phyloP scores from a whole-genome alignment of 2,797 vertebrate genomes.

The Lacerta viridis region DNA sequence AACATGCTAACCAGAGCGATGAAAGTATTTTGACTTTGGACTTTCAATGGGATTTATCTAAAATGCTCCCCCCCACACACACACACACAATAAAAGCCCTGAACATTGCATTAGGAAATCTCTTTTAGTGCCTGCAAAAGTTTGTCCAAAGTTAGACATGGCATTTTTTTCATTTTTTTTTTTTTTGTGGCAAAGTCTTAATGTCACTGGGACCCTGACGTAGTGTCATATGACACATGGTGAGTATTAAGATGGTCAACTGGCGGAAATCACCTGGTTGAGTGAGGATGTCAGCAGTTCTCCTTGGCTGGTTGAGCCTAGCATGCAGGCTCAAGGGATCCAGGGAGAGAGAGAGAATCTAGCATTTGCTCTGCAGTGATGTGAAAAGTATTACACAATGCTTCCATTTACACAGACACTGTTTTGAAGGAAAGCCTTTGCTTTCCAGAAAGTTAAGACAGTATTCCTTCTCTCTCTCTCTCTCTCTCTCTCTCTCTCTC shows the following conservation, averaged over 20 bases:
- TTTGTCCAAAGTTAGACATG: constrained; percentile 54
- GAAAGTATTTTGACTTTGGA: constrained; percentile 59
- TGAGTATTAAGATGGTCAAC: background rate
- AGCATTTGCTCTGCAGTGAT: background rate
- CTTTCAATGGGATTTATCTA: constrained; percentile 38
- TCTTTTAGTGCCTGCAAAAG: constrained; percentile 63
- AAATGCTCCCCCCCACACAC: too few species aligned
- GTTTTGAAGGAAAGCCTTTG: background rate
- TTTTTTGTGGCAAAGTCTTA: constrained; percentile 39
- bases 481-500: background rate
- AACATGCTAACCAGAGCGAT: constrained; percentile 55
- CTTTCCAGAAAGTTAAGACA: constrained; percentile 4
- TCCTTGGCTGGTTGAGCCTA: constrained; percentile 35
- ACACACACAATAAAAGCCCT: constrained; percentile 10
- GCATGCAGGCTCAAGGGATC: background rate
- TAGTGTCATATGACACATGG: constrained; percentile 48
- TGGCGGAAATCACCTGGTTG: constrained; percentile 39
- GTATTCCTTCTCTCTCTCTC: background rate
- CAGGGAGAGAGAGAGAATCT: background rate
- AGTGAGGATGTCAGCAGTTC: constrained; percentile 29
- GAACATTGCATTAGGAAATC: constrained; percentile 54
- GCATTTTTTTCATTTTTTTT: constrained; percentile 53
- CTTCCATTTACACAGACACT: accelerated
- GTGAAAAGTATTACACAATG: background rate
- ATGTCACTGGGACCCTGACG: constrained; percentile 63